Evolutionary conservation across 2,797 vertebrate species (phyloP), one percentile per base, ranked within the genome.

Genomic region (Helarctos malayanus): DNA sequence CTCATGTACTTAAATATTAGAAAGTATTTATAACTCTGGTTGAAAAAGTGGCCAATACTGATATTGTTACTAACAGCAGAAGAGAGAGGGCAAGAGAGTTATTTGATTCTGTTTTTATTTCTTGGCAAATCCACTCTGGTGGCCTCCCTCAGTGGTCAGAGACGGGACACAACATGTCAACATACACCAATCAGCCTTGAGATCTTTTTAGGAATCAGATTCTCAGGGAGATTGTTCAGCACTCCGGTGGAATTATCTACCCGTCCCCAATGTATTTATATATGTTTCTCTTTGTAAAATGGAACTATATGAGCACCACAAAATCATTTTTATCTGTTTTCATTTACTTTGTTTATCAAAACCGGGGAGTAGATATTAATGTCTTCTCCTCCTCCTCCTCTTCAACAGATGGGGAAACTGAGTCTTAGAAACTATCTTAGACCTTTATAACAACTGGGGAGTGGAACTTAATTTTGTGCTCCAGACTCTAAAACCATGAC

Each of bases 1-100:
- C 19, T 79, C 57, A 81, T 69, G 9, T 85, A 84, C 88, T 84
- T 81, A 96, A 61, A 85, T 41, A 83, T 79, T 61, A 89, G 57
- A 81, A 91, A 63, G 5, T 68, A 71, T 61, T 79, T 65, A 25
- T 90, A 76, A 38, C 5, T 75, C 21, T 73, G 15, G 21, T 65
- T 85, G 21, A 38, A 93, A 87, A 84, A 81, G 49, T 15, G 3
- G 23, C 11, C 87, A 21, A 21, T 45, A 14, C 0, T 7, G 25
- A 11, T 52, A 65, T 27, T 73, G 1, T 68, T 80, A 73, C 56
- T 38, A 54, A 35, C 3, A 45, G 27, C 18, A 27, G 32, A 52
- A 79, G 12, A 57, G 79, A 91, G 21, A 57, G 52, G 10, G 23
- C 10, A 71, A 63, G 29, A 35, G 0, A 21, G 21, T 69, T 41